Evolutionary conservation across 2,888 invertebrate genomes (phyloP).

Genomic region (Hybos culiciformis): DNA sequence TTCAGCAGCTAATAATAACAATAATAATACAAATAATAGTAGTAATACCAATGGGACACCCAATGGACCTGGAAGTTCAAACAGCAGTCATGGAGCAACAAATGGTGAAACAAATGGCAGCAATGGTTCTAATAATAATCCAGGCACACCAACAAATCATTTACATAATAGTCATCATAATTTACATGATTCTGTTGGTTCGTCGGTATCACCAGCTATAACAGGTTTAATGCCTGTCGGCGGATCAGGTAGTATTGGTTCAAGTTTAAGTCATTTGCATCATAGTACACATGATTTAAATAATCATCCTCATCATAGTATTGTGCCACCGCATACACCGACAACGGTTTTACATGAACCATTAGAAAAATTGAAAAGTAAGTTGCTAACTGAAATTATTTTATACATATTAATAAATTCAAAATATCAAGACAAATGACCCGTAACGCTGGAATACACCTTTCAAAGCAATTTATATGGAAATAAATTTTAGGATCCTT

Average conservation of each 20-base stretch:
- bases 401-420: no score
- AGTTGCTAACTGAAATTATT: conserved; percentile 20
- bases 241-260: conserved; percentile 17
- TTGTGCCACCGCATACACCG: conserved; percentile 42
- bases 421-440: no score
- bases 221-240: conserved; percentile 42
- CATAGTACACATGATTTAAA: conserved; percentile 36
- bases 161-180: conserved; percentile 37
- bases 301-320: conserved; percentile 43
- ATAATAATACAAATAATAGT: no score
- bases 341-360: conserved; percentile 43
- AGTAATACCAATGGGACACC: conserved; percentile 19
- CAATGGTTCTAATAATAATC: conserved; percentile 17
- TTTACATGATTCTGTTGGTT: conserved; percentile 40
- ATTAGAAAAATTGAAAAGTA: conserved; percentile 59
- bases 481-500: no score
- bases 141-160: conserved; percentile 22
- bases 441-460: no score
- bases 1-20: conserved; percentile 27
- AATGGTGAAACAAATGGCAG: conserved; percentile 29
- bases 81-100: conserved; percentile 27
- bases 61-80: conserved; percentile 27
- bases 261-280: conserved; percentile 31
- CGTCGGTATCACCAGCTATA: conserved; percentile 44
- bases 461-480: no score